Percentiles rank a stretch among this genome's conserved stretches.
phyloP scores from a whole-genome alignment of 2,113 vertebrate genomes.

The Glareola pratincola region DNA sequence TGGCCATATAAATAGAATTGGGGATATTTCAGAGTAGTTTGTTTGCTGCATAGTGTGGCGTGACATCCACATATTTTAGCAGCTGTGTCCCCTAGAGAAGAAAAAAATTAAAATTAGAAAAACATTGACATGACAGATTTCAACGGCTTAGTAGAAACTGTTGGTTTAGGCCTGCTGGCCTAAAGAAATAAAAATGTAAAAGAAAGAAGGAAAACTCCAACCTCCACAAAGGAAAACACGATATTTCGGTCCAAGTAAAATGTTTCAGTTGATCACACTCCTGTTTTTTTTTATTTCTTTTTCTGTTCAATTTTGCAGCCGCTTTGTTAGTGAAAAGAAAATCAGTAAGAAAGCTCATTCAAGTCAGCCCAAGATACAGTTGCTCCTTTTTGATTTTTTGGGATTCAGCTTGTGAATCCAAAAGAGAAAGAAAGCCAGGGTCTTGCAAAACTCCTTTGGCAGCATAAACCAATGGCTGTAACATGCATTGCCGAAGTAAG shows the following conservation, averaged over 20 bases:
- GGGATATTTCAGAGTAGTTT: background rate
- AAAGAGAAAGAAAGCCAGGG: background rate
- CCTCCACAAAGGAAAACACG: background rate
- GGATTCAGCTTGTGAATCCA: background rate
- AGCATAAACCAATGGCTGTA: background rate
- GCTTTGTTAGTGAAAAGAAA: background rate
- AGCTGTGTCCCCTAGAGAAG: background rate
- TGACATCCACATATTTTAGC: background rate
- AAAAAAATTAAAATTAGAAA: background rate
- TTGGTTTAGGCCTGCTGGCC: background rate
- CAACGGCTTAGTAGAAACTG: background rate
- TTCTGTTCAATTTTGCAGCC: background rate
- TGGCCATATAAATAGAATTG: background rate
- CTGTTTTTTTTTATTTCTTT: background rate
- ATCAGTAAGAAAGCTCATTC: background rate
- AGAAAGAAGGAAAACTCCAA: background rate
- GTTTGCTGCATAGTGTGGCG: background rate
- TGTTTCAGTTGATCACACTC: background rate
- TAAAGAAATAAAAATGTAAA: background rate
- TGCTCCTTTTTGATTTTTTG: background rate
- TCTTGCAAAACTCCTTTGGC: background rate
- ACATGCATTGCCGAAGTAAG: background rate
- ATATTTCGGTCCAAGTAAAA: slow-evolving; percentile 12
- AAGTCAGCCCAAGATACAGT: background rate
- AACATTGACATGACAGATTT: background rate